Percentiles rank a stretch among this genome's conserved stretches.
Conservation (phyloP, 2,113 vertebrate species). For the Camelus dromedarius region DNA sequence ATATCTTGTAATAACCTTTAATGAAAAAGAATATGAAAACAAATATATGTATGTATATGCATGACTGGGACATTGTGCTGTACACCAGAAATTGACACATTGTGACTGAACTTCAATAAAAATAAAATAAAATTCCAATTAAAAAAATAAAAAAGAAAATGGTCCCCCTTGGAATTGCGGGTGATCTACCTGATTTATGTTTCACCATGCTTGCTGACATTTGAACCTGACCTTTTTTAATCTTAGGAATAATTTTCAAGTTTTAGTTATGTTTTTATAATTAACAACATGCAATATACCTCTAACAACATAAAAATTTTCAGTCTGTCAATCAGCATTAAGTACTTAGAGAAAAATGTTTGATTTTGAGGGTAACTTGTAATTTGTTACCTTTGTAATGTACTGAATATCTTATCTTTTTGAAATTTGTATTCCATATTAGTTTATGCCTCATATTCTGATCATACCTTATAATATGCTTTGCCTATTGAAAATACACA, state of each 20-base stretch:
- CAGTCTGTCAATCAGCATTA: neutral
- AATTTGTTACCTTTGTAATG: neutral
- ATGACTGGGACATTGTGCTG: no score
- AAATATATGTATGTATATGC: no score
- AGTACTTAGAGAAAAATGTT: neutral
- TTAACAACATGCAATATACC: neutral
- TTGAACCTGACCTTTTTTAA: neutral
- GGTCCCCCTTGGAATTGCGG: neutral
- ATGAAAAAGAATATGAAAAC: no score
- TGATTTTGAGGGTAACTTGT: neutral
- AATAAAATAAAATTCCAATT: no score
- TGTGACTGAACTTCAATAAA: no score
- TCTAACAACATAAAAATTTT: neutral
- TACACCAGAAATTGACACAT: no score
- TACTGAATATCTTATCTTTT: neutral
- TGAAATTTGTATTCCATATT: neutral
- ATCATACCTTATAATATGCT: neutral
- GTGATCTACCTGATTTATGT: neutral
- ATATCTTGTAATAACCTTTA: no score
- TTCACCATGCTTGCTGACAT: neutral
- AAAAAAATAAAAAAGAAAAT: neutral
- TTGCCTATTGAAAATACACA: constrained; percentile 11
- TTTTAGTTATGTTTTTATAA: constrained; percentile 3
- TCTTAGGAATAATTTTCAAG: neutral
- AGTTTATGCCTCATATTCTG: neutral